Evolutionary conservation across 2,113 vertebrate species (phyloP), one percentile per base, ranked within the genome.

Genomic region (Ophthalmolycus amberensis): DNA sequence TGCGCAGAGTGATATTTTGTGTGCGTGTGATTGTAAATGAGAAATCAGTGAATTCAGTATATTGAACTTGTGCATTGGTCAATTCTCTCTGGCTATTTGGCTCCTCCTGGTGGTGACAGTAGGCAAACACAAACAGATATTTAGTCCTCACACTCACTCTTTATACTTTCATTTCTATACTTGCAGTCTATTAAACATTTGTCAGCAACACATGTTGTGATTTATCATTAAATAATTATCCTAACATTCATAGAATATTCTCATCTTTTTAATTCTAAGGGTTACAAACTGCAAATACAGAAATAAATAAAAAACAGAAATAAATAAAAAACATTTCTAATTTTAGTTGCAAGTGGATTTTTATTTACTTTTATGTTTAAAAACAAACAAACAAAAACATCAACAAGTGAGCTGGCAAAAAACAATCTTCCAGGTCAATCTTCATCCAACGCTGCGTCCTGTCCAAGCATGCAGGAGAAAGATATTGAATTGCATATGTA

Each of bases 301-400:
- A 70, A 25, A 58, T 6, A n/a, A 32, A 78, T 1, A 5, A 25
- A 37, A 34, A 72, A 64, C 69, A 16, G 9, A 70, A 25, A 58
- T 9, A n/a, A 32, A 78, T 1, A 5, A 25, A 37, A 72, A 64
- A 3, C 69, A 16, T 18, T 7, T 4, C 12, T 9, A 10, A 32
- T 25, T 58, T 40, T 58, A 74, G 73, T 90, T 93, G 75, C 81
- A 79, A 90, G 81, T 82, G 8, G 7, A 71, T 88, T 92, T 94
- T 95, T 93, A 93, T 95, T 94, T 81, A 89, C 56, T 92, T 91
- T 93, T 92, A 66, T 84, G 82, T 89, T 88, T 70, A 71, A 95
- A 83, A 72, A 87, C 46, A 80, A 77, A 79, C 15, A 80, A 64
- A 71, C 67, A 34, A 72, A 84, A 77, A 88, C 72, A 89, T 73